Base-by-base conservation (phyloP, 2,888 invertebrate genomes). In the Poecilobothrus nobilitatus region DNA sequence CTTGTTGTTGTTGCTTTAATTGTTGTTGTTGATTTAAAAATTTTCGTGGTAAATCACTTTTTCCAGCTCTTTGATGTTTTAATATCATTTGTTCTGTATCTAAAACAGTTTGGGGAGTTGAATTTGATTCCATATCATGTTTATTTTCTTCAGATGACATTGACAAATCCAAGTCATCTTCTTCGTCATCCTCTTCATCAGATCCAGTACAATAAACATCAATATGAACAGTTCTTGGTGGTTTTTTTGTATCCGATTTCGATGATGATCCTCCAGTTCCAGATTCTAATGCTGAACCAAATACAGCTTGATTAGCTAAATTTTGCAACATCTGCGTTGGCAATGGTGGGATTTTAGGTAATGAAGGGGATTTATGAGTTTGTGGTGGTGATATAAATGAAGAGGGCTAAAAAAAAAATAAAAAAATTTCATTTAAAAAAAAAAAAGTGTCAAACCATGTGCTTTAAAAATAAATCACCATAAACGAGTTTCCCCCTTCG, bases 131-230 rank as follows among this genome's bases (percentile, higher is more conserved):
- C 64, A 79, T 68, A 44, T 81, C 81, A 67, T 76, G 76, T 27
- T 71, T 70, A 72, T 74, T 80, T 53, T 78, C 78, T 10, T 67
- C 72, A 27, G 74, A 74, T 65, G 72, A 81, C 63, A 79, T 80
- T 44, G 78, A 78, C 61, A 78, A 77, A 3, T 75, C 81, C 73
- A 78, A 80, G 71, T 74, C 81, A 73, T 75, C 75, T 20, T 72
- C 77, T 62, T 77, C 75, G 72, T 84, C 84, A 1, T 78, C 80
- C 37, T 79, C 80, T 27, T 78, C 82, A 70, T 83, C 83, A 1
- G 89, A 88, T 1, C 88, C 89, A 0, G 89, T 89, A 76, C 90
- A 90, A 75, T 90, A 90, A 4, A 90, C 90, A 78, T 90, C 90
- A 67, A 90, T 90, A 76, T 90, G 90, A 37, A 90, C 89, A 0